Conservation (phyloP, 2,113 vertebrate species). For the Takifugu bimaculatus region DNA sequence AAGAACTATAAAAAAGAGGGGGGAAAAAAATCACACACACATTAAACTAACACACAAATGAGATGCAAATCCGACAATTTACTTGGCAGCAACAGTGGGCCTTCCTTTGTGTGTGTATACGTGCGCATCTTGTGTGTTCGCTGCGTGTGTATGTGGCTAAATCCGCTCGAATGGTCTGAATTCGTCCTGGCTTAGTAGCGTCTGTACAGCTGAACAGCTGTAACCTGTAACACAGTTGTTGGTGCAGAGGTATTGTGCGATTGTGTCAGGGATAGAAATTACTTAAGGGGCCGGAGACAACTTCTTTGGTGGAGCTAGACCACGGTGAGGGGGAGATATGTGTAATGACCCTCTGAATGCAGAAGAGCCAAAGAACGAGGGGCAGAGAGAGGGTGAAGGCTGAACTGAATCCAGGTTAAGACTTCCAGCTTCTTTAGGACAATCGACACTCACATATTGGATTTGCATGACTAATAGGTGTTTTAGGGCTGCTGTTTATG, state of each 20-base stretch:
- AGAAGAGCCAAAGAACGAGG: slow-evolving; percentile 54
- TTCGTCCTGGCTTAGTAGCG: slow-evolving; percentile 84
- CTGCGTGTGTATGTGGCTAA: slow-evolving; percentile 77
- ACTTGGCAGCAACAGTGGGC: slow-evolving; percentile 79
- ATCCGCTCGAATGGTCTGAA: slow-evolving; percentile 84
- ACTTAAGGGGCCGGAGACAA: slow-evolving; percentile 81
- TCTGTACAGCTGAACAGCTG: slow-evolving; percentile 84
- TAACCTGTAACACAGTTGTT: slow-evolving; percentile 89
- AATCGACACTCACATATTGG: slow-evolving; percentile 87
- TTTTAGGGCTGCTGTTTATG: slow-evolving; percentile 85
- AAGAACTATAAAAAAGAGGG: slow-evolving; percentile 65
- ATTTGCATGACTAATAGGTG: slow-evolving; percentile 93
- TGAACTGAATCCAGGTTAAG: slow-evolving; percentile 65
- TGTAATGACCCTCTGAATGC: slow-evolving; percentile 75
- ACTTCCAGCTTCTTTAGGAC: slow-evolving; percentile 76
- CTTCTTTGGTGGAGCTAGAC: slow-evolving; percentile 83
- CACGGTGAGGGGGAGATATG: slow-evolving; percentile 77
- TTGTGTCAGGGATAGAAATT: slow-evolving; percentile 89
- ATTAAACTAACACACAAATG: slow-evolving; percentile 75
- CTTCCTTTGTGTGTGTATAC: slow-evolving; percentile 52
- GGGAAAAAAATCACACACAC: slow-evolving; percentile 53
- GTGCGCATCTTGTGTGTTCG: slow-evolving; percentile 34
- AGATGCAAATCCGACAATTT: slow-evolving; percentile 95
- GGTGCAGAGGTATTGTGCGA: slow-evolving; percentile 83
- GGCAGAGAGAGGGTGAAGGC: slow-evolving; percentile 33